These are phyloP conservation scores for Microchirus variegatus DNA, from an alignment of 2,797 vertebrate genomes.

Conservation along the genomic window DNA sequence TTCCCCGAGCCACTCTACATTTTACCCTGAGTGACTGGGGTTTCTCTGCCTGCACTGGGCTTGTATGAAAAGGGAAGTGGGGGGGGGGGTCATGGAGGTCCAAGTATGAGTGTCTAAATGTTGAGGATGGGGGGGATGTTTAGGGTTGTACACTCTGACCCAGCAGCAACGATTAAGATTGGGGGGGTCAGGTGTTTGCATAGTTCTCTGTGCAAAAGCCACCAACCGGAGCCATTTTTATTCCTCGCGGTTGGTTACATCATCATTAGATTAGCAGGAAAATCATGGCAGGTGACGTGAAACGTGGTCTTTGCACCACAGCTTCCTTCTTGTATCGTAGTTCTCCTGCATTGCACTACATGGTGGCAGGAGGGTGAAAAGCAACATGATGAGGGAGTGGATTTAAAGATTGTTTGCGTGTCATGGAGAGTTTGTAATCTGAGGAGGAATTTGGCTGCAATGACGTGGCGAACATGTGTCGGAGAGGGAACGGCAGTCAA, in stretches of 20 bases:
- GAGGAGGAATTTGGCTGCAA: constrained; percentile 18
- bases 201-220: constrained; percentile 86
- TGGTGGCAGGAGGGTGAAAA: constrained; percentile 44
- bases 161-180: constrained; percentile 82
- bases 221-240: constrained; percentile 80
- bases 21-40: constrained; percentile 60
- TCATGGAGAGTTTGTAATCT: constrained; percentile 1
- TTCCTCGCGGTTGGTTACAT: constrained; percentile 75
- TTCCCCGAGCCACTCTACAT: constrained; percentile 59
- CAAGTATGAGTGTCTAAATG: constrained; percentile 46
- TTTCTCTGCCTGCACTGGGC: constrained; percentile 35
- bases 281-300: constrained; percentile 55
- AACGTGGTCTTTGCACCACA: constrained; percentile 54
- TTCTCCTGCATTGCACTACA: constrained; percentile 42
- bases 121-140: constrained; percentile 24
- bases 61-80: neutral
- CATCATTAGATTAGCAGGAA: constrained; percentile 70
- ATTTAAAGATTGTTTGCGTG: constrained; percentile 18
- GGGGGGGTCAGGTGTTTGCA: constrained; percentile 84
- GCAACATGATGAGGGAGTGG: constrained; percentile 7
- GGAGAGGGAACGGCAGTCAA: constrained; percentile 43
- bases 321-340: constrained; percentile 8
- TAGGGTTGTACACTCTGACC: constrained; percentile 81
- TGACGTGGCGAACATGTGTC: constrained; percentile 20
- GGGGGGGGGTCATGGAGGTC: constrained; percentile 22